These are phyloP conservation scores for Hofmannophila pseudospretella DNA, from an alignment of 2,888 invertebrate genomes.

Conservation along the genomic window DNA sequence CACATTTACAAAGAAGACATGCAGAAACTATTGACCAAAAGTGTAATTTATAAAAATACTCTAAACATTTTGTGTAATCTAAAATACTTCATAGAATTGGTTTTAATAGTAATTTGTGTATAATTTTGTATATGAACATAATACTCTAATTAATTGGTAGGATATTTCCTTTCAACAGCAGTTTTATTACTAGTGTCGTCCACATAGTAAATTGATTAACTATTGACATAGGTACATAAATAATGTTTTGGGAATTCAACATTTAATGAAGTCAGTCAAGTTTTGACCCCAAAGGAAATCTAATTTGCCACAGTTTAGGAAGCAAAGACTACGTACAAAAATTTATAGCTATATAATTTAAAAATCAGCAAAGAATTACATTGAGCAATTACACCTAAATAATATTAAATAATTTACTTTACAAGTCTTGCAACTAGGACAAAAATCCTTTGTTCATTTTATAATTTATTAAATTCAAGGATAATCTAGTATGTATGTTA, in stretches of 20 bases:
- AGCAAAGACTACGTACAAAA: constrained; percentile 7
- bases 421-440: no score
- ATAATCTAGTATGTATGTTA: no score
- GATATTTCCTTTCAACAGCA: no score
- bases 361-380: constrained; percentile 16
- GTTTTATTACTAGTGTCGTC: no score
- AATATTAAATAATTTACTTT: no score
- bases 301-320: constrained; percentile 9
- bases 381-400: constrained; percentile 19
- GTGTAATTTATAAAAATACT: constrained; percentile 29
- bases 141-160: no score
- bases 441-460: neutral
- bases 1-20: constrained; percentile 17
- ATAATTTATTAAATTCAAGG: no score
- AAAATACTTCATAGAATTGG: no score
- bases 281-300: no score
- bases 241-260: neutral
- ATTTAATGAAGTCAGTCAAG: neutral
- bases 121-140: no score
- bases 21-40: constrained; percentile 14
- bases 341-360: neutral
- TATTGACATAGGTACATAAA: neutral
- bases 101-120: no score
- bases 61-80: constrained; percentile 10
- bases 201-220: no score